A percentile compares a stretch with the other conserved stretches of the same genome.
These are phyloP conservation scores for Aphaenogaster ashmeadi DNA, from an alignment of 1,140 invertebrate species.

Conservation along the genomic window DNA sequence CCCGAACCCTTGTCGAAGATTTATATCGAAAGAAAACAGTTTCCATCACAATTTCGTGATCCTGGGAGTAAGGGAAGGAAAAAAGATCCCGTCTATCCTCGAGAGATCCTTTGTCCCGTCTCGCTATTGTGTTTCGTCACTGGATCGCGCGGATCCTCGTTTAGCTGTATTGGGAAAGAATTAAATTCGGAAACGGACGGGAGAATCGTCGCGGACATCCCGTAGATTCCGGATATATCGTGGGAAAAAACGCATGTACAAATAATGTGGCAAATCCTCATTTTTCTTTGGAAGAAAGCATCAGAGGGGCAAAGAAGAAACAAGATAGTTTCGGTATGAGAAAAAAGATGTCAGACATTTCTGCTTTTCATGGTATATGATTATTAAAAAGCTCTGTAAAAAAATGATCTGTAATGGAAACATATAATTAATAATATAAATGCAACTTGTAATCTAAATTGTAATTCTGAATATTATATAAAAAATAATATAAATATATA, in stretches of 20 bases:
- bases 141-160: slow-evolving; percentile 60
- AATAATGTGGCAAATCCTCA: slow-evolving; percentile 47
- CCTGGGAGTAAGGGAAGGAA: slow-evolving; percentile 20
- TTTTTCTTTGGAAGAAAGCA: slow-evolving; percentile 16
- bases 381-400: not conserved
- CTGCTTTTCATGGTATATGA: not conserved
- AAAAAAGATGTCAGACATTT: slow-evolving; percentile 18
- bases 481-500: slow-evolving; percentile 22
- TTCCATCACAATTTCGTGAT: slow-evolving; percentile 61
- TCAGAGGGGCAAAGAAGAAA: not conserved
- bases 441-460: not conserved
- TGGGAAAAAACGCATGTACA: slow-evolving; percentile 65
- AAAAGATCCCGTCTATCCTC: slow-evolving; percentile 20
- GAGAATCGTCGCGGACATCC: slow-evolving; percentile 40
- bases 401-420: not conserved
- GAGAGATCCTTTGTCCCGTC: slow-evolving; percentile 62
- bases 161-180: slow-evolving; percentile 70
- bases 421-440: slow-evolving; percentile 13
- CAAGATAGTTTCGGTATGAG: not conserved
- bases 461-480: not conserved
- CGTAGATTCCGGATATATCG: slow-evolving; percentile 54
- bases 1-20: slow-evolving; percentile 39
- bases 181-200: slow-evolving; percentile 64
- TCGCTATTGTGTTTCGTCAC: slow-evolving; percentile 63
- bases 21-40: slow-evolving; percentile 67